phyloP scores from a whole-genome alignment of 2,797 vertebrate genomes.

The Callimico goeldii region DNA sequence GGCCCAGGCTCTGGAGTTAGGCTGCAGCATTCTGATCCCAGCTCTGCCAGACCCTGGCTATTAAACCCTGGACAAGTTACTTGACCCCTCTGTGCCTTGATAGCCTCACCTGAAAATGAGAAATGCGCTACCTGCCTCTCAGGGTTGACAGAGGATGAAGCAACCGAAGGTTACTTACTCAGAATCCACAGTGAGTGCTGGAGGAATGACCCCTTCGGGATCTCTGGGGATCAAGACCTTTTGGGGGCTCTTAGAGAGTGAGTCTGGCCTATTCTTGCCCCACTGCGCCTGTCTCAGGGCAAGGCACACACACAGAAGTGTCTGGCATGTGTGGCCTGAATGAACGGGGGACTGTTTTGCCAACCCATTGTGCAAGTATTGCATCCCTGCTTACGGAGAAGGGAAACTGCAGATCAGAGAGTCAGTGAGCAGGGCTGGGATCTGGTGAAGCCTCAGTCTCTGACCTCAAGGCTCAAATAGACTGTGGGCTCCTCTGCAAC shows the following conservation, averaged over 20 bases:
- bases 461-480: not conserved
- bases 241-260: not conserved
- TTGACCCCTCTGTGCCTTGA: not conserved
- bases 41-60: not conserved
- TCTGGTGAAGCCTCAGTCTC: not conserved
- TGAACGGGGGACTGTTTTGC: not conserved
- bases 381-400: not conserved
- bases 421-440: not conserved
- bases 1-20: not conserved
- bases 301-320: not conserved
- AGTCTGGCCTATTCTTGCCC: not conserved
- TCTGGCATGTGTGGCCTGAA: not conserved
- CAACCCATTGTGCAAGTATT: fast-evolving
- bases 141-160: not conserved
- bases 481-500: not conserved
- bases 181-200: not conserved
- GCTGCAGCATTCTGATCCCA: not conserved
- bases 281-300: not conserved
- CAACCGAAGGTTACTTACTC: not conserved
- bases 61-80: not conserved
- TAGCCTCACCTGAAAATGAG: not conserved
- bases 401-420: not conserved
- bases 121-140: not conserved
- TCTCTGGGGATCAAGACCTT: not conserved
- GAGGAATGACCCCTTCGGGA: not conserved